phyloP scores from a whole-genome alignment of 1,140 invertebrate genomes.

The Drosophila mayri region DNA sequence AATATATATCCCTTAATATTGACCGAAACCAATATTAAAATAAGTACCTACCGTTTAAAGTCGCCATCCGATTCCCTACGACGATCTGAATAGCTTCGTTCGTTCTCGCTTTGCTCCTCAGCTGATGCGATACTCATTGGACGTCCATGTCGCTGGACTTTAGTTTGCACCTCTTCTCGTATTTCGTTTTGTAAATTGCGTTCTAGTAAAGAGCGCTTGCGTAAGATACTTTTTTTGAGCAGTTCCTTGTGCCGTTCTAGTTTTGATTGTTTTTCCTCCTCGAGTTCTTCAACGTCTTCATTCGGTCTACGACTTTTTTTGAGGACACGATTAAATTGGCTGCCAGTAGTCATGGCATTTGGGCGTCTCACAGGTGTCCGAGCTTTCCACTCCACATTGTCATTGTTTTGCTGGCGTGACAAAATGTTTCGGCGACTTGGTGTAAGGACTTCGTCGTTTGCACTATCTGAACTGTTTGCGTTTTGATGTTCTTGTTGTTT shows the following conservation, averaged over 20 bases:
- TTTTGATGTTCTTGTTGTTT: slow-evolving; percentile 93
- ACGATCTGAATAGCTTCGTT: slow-evolving; percentile 43
- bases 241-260: slow-evolving; percentile 91
- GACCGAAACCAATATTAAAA: not conserved
- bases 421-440: slow-evolving; percentile 46
- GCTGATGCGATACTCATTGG: slow-evolving; percentile 82
- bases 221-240: slow-evolving; percentile 96
- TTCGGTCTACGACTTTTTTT: slow-evolving; percentile 56
- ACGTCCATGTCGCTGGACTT: slow-evolving; percentile 67
- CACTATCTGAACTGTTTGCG: slow-evolving; percentile 84
- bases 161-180: slow-evolving; percentile 90
- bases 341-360: slow-evolving; percentile 23
- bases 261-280: slow-evolving; percentile 56
- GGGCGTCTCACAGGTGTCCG: slow-evolving; percentile 54
- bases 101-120: slow-evolving; percentile 65
- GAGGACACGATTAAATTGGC: slow-evolving; percentile 26
- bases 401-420: slow-evolving; percentile 50
- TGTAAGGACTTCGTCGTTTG: slow-evolving; percentile 25
- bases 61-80: slow-evolving; percentile 49
- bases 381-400: slow-evolving; percentile 63
- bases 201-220: slow-evolving; percentile 94
- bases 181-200: slow-evolving; percentile 96
- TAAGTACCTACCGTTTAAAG: slow-evolving; percentile 39
- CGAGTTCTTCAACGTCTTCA: slow-evolving; percentile 43
- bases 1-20: not conserved